These are phyloP conservation scores for Apamea anceps DNA, from an alignment of 2,888 invertebrate species.

Conservation along the genomic window DNA sequence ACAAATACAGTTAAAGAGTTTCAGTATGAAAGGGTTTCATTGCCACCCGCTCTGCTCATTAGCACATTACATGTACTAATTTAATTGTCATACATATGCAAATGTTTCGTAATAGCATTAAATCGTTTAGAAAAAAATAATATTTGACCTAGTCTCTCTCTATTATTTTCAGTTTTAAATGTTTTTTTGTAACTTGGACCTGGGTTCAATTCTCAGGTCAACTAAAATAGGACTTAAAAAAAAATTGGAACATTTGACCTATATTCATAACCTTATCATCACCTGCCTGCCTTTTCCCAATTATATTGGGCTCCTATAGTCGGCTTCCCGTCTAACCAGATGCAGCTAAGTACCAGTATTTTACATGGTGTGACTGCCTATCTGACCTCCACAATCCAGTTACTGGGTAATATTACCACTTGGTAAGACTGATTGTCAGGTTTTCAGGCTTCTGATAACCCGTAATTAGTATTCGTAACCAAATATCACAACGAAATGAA, in stretches of 20 bases:
- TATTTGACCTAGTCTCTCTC: constrained; percentile 6
- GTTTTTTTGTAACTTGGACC: not conserved
- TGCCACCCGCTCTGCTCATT: constrained; percentile 29
- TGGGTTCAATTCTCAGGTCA: not conserved
- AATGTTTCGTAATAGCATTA: constrained; percentile 8
- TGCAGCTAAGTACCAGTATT: too few relatives aligned
- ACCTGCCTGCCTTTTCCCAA: too few relatives aligned
- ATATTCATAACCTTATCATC: not conserved
- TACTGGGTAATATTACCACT: not conserved
- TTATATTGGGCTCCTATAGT: too few relatives aligned
- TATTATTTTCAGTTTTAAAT: too few relatives aligned
- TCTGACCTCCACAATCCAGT: not conserved
- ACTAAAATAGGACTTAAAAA: not conserved
- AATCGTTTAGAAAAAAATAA: constrained; percentile 24
- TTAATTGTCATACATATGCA: constrained; percentile 24
- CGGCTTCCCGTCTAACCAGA: too few relatives aligned
- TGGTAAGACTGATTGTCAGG: not conserved
- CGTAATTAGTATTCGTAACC: not conserved
- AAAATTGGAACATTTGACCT: not conserved
- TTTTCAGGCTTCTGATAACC: not conserved
- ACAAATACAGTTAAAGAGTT: constrained; percentile 15
- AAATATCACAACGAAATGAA: not conserved
- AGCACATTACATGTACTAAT: constrained; percentile 37
- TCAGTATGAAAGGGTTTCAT: constrained; percentile 20
- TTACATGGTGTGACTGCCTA: too few relatives aligned